phyloP scores from a whole-genome alignment of 2,113 vertebrate species.

The Hemichromis elongatus region DNA sequence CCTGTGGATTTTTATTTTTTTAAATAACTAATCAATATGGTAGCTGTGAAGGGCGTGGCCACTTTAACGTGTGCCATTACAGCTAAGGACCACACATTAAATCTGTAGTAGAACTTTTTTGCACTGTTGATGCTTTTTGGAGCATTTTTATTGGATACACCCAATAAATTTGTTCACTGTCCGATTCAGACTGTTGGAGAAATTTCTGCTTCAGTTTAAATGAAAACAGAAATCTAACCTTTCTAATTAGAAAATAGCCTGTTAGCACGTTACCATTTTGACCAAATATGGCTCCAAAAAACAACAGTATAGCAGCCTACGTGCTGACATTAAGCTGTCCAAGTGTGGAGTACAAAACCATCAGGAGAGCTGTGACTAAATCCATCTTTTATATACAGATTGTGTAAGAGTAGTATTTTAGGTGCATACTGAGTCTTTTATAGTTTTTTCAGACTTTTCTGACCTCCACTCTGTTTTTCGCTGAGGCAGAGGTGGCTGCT shows the following conservation, averaged over 20 bases:
- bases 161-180: neutral
- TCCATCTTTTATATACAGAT: neutral
- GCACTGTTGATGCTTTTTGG: neutral
- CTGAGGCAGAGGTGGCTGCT: slow-evolving; percentile 83
- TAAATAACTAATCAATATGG: no score
- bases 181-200: no score
- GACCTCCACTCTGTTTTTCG: neutral
- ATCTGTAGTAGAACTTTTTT: neutral
- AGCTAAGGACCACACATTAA: fast-evolving
- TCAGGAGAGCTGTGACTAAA: neutral
- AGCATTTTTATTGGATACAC: neutral
- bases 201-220: neutral
- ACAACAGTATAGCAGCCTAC: neutral
- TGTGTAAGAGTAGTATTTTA: neutral
- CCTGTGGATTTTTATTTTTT: neutral
- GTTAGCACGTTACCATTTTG: neutral
- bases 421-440: neutral
- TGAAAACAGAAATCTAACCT: fast-evolving
- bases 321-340: neutral
- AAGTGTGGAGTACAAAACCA: neutral
- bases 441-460: neutral
- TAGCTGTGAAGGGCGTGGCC: neutral
- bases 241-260: neutral
- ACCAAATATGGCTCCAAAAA: neutral
- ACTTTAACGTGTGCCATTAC: neutral